Percentiles rank a stretch among this genome's conserved stretches.
Conservation (phyloP, 1,140 invertebrate genomes). For the Oscheius sp. region DNA sequence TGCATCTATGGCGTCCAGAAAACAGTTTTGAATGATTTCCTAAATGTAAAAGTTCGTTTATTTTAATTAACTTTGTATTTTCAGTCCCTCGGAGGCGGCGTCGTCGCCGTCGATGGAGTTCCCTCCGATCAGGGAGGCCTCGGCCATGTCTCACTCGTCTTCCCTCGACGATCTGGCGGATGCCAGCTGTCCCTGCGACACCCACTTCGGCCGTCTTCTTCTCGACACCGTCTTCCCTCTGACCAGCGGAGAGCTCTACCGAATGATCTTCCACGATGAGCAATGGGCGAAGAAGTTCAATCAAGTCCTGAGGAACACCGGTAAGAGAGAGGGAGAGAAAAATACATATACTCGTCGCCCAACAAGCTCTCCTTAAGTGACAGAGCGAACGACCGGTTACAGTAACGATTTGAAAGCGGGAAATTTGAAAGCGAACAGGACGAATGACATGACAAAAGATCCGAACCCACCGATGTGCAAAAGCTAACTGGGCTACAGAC, state of each 20-base stretch:
- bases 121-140: neutral
- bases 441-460: too few relatives aligned
- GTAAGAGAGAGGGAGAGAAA: neutral
- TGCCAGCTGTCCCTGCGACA: neutral
- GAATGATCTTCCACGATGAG: constrained; percentile 2
- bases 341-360: neutral
- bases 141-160: neutral
- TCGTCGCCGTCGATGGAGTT: neutral
- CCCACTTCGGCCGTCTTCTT: constrained; percentile 14
- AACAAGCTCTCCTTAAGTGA: too few relatives aligned
- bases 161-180: constrained; percentile 1
- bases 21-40: too few relatives aligned
- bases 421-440: too few relatives aligned
- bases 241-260: constrained; percentile 10
- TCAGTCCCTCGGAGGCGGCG: neutral
- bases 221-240: constrained; percentile 11
- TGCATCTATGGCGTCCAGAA: too few relatives aligned
- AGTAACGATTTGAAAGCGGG: too few relatives aligned
- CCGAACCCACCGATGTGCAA: too few relatives aligned
- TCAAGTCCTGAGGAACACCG: neutral
- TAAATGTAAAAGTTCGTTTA: too few relatives aligned
- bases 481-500: too few relatives aligned
- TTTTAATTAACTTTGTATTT: neutral
- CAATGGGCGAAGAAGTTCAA: neutral
- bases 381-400: too few relatives aligned